A percentile compares a stretch with the other conserved stretches of the same genome.
phyloP scores from a whole-genome alignment of 2,113 vertebrate species.

The Takifugu flavidus region DNA sequence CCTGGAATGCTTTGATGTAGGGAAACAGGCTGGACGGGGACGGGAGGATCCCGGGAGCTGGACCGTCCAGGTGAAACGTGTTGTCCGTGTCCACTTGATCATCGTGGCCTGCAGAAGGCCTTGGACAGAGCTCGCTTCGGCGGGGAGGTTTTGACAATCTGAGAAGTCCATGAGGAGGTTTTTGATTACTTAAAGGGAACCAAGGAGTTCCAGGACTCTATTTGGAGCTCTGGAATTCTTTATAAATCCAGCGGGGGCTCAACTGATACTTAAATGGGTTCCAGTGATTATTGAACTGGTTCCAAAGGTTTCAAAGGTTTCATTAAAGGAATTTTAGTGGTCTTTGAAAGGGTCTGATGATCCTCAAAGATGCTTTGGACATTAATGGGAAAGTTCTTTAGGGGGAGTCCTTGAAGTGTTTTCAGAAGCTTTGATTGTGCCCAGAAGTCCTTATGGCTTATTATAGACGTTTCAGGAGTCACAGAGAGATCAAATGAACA shows the following conservation, averaged over 20 bases:
- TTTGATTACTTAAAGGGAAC: too few species aligned
- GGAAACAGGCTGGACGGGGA: conserved; percentile 53
- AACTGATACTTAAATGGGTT: neutral
- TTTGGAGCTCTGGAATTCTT: neutral
- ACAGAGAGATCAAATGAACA: neutral
- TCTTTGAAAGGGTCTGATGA: neutral
- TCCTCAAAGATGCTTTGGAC: neutral
- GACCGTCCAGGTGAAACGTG: conserved; percentile 58
- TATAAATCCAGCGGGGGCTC: neutral
- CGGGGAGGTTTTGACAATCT: neutral
- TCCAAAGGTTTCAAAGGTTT: neutral
- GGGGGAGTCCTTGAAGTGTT: neutral
- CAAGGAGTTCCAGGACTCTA: neutral
- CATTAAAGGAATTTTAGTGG: neutral
- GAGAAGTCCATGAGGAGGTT: too few species aligned
- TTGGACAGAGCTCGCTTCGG: conserved; percentile 1
- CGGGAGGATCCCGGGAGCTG: conserved; percentile 22
- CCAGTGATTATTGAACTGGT: neutral
- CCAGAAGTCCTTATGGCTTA: too few species aligned
- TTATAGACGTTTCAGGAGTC: too few species aligned
- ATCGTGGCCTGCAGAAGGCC: conserved; percentile 9
- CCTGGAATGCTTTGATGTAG: conserved; percentile 88
- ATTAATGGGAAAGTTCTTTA: neutral
- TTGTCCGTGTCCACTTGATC: conserved; percentile 52
- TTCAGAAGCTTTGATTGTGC: neutral